Base-by-base conservation (phyloP, 2,113 vertebrate genomes). In the Elephas maximus region DNA sequence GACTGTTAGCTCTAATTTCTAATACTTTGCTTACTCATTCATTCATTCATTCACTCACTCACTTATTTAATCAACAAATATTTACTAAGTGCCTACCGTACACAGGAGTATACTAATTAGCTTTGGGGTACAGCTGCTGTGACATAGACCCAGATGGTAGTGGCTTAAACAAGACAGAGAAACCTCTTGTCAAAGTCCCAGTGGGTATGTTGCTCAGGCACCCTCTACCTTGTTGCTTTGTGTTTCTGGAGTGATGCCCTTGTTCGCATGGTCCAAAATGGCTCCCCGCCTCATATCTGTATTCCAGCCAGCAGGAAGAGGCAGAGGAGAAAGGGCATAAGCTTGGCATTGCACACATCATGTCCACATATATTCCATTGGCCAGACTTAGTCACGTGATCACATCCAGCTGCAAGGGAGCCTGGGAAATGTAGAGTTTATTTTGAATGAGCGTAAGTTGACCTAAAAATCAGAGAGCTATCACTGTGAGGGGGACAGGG, bases 341-440 rank as follows among this genome's bases (percentile, higher is more conserved):
- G 37, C 11, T 20, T 2, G 30, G 26, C 0, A 8, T 6, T 24
- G 5, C 21, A 4, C 14, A 9, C 44, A 12, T 21, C 57, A 6
- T 28, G 20, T 11, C n/a, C 33, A 5, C 33, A 74, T 23, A 7
- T 2, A 71, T 6, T 45, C 33, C 12, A 2, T 15, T 6, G 23
- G 67, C 62, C 5, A n/a, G 84, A 41, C 33, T 41, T 63, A 79
- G 80, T 44, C 77, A 62, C 0, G 0, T 45, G 79, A 65, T 6
- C 48, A 69, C 3, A 45, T 10, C 26, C 45, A 37, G 67, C 37
- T 30, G 5, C 15, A n/a, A 82, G 69, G 57, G 48, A 53, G 18
- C 48, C 28, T 41, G 48, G 74, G 30, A 41, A 82, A 20, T 24
- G 60, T 28, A 48, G 30, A 24, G 51, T 94, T 82, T 37, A 53